Evolutionary conservation across 2,113 vertebrate genomes (phyloP).

Genomic region (Mesocricetus auratus): DNA sequence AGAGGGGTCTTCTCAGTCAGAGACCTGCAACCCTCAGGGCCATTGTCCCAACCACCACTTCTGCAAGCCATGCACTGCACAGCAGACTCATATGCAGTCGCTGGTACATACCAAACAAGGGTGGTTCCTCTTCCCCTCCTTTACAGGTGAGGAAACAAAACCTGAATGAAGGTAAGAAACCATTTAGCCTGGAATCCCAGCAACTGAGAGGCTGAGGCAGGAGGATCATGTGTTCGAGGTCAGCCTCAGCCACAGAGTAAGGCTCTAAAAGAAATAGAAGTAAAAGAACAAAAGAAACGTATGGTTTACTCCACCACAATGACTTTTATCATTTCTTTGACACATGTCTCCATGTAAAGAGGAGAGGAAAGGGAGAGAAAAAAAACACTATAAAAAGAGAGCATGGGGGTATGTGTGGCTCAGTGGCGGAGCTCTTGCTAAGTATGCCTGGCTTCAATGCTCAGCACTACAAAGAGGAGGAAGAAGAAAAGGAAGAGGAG

Average conservation of each 20-base stretch:
- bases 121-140: neutral
- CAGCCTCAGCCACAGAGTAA: neutral
- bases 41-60: no score
- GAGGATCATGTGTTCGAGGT: neutral
- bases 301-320: neutral
- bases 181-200: neutral
- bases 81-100: rapidly evolving
- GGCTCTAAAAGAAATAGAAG: no score
- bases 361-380: neutral
- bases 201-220: neutral
- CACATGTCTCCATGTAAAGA: neutral
- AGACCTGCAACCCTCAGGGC: neutral
- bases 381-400: neutral
- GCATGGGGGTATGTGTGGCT: no score
- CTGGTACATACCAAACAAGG: rapidly evolving
- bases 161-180: neutral
- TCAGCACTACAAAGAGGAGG: neutral
- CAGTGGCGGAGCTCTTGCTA: neutral
- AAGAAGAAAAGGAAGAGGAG: neutral
- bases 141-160: neutral
- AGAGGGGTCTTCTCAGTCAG: neutral
- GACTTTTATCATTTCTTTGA: neutral
- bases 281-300: neutral
- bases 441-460: neutral
- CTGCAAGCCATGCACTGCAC: rapidly evolving